These are phyloP conservation scores for Amphimedon queenslandica DNA, from an alignment of 37 sponge, comb jelly and placozoan genomes.

Conservation along the genomic window DNA sequence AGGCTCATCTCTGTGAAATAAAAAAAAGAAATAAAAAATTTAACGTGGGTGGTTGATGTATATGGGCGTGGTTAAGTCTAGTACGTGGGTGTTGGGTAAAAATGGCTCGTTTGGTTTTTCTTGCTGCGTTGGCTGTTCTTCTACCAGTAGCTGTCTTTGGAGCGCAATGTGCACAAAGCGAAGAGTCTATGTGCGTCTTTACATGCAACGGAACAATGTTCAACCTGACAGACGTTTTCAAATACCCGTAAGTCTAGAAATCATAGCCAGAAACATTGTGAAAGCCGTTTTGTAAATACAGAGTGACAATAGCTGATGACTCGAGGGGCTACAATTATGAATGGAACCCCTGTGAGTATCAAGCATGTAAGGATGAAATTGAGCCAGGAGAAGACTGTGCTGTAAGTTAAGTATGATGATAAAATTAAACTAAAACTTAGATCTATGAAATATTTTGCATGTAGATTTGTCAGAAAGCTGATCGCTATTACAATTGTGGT, in stretches of 20 bases:
- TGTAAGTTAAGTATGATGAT: slow-evolving; percentile 2
- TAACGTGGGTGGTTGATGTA: not conserved
- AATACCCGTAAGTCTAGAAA: slow-evolving; percentile 35
- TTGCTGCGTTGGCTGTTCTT: not conserved
- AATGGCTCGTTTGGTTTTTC: not conserved
- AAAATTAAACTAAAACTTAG: not conserved
- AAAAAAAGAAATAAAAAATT: not conserved
- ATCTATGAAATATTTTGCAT: not conserved
- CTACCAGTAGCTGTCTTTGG: not conserved
- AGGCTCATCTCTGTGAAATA: not conserved
- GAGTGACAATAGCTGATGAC: slow-evolving; percentile 19
- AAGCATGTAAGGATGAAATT: slow-evolving; percentile 5
- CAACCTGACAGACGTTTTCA: slow-evolving; percentile 23
- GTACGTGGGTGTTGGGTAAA: no score
- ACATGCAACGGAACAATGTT: slow-evolving; percentile 43
- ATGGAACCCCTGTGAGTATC: slow-evolving; percentile 26
- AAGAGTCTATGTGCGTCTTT: slow-evolving; percentile 9
- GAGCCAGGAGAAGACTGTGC: slow-evolving; percentile 19
- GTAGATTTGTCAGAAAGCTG: slow-evolving; percentile 40
- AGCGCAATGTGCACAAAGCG: slow-evolving; percentile 30
- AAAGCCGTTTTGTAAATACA: no score
- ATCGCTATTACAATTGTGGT: slow-evolving; percentile 30
- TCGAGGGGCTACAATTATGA: not conserved
- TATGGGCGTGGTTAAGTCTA: not conserved
- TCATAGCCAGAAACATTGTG: no score